phyloP scores from a whole-genome alignment of 2,797 vertebrate genomes.

The Prunella strophiata region DNA sequence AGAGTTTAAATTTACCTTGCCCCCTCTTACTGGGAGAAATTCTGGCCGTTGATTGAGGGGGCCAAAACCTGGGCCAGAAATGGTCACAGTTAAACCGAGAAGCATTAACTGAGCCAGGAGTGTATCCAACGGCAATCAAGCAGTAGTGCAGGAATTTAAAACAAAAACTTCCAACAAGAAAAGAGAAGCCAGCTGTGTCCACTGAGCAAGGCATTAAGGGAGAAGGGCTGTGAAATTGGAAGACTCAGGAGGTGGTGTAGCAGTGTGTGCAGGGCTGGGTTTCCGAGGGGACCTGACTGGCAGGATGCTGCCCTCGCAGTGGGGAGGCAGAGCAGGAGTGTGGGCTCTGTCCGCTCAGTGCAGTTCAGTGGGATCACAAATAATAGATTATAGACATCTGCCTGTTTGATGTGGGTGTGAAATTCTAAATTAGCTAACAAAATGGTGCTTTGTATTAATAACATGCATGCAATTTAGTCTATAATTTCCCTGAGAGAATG shows the following conservation, averaged over 20 bases:
- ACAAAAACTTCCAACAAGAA: not conserved
- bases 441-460: constrained; percentile 64
- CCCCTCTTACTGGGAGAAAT: not conserved
- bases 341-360: not conserved
- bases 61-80: not conserved
- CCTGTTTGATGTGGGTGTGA: constrained; percentile 65
- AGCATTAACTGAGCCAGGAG: not conserved
- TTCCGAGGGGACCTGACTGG: not conserved
- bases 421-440: constrained; percentile 61
- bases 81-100: not conserved
- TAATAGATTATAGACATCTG: constrained; percentile 62
- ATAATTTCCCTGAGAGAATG: constrained; percentile 57
- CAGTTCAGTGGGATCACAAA: constrained; percentile 24
- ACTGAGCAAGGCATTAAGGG: not conserved
- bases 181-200: constrained; percentile 57
- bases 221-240: not conserved
- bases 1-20: constrained; percentile 2
- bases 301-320: constrained; percentile 7
- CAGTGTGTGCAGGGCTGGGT: not conserved
- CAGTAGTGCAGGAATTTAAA: constrained; percentile 35
- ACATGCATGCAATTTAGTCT: constrained; percentile 40
- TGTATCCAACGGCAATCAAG: constrained; percentile 30
- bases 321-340: not conserved
- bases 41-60: not conserved
- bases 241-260: not conserved